These are phyloP conservation scores for Brachyhypopomus gauderio DNA, from an alignment of 2,113 vertebrate genomes.

Conservation along the genomic window DNA sequence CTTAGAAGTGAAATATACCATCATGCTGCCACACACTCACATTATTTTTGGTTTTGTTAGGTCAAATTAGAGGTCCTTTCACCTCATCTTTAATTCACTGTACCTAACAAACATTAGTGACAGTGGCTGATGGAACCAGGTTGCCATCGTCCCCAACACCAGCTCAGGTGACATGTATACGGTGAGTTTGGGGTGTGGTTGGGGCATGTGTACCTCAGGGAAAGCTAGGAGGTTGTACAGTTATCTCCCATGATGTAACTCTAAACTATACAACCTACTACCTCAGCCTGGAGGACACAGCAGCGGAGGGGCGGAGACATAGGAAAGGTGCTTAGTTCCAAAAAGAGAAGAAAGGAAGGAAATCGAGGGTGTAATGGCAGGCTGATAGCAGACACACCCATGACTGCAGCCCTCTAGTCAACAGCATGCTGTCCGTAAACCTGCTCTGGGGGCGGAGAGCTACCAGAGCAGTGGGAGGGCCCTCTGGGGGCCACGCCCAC, in stretches of 20 bases:
- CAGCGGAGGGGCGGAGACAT: constrained; percentile 5
- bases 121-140: neutral
- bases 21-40: no score
- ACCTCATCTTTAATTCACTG: no score
- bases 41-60: no score
- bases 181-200: constrained; percentile 35
- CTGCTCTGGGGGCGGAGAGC: neutral
- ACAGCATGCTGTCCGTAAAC: neutral
- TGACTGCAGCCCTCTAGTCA: neutral
- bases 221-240: constrained; percentile 98
- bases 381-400: neutral
- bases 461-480: no score
- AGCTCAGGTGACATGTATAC: constrained; percentile 31
- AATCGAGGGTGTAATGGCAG: neutral
- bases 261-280: constrained; percentile 99
- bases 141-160: constrained; percentile 3
- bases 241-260: constrained; percentile 92
- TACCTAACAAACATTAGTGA: no score
- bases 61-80: no score
- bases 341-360: neutral
- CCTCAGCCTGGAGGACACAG: constrained; percentile 85
- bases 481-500: no score
- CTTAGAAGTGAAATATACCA: no score
- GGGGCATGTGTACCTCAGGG: constrained; percentile 81
- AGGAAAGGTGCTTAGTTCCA: neutral